Base-by-base conservation (phyloP, 1,140 invertebrate species). In the Drosophila murphyi region DNA sequence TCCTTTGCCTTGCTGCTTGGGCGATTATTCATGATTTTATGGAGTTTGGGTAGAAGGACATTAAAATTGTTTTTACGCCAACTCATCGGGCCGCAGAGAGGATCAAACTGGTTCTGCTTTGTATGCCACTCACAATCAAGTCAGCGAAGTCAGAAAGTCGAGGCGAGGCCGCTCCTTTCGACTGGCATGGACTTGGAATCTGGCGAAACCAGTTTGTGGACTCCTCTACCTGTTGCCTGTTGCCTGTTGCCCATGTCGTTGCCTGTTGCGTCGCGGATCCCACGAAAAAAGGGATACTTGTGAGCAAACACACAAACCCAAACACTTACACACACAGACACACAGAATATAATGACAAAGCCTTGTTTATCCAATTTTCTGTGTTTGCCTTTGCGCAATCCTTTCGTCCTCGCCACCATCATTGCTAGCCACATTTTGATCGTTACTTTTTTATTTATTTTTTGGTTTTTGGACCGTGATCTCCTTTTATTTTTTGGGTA, bases 11-110 rank as follows among this genome's bases (percentile, higher is more conserved):
- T 20, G 51, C 32, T 35, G 65, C 80, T 69, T 79, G 82, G 75
- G 77, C 85, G 83, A 88, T 88, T 88, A 88, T 88, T 88, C 83
- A 88, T 83, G 83, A 88, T 80, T 89, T 83, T 88, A 89, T 88
- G 83, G 83, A 88, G 62, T 75, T 70, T 47, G 80, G 77, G 86
- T 83, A 88, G 80, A 80, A 88, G 85, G 85, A 88, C 85, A 88
- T 88, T 88, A 88, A 88, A 88, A 88, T 86, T 89, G 86, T 82
- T 90, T 88, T 88, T 85, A 88, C 85, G 85, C 85, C 85, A 89
- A 88, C 85, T 88, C 85, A 89, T 88, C 75, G 75, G 62, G 28
- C n/a, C 12, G 55, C 64, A 64, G 63, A 83, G 85, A 88, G 85
- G 85, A 88, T 88, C 80, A 88, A 88, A 88, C 85, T 89, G 85